These are phyloP conservation scores for Agrenia bidenticulata DNA, from an alignment of 2,888 invertebrate species.

Conservation along the genomic window DNA sequence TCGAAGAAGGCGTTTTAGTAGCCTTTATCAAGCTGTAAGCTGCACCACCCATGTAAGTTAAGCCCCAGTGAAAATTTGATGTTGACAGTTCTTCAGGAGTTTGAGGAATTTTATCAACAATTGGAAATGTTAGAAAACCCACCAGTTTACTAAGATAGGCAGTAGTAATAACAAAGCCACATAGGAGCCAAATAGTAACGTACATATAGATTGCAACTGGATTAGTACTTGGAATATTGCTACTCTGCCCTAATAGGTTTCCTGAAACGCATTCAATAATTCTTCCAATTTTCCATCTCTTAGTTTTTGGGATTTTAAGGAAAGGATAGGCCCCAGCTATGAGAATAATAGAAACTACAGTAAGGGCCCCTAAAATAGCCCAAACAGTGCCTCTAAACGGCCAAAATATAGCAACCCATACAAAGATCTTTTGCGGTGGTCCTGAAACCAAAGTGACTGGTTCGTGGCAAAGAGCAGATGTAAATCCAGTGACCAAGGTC, in stretches of 20 bases:
- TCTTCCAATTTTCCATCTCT: too few species aligned
- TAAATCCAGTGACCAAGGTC: constrained; percentile 21
- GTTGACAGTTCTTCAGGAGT: constrained; percentile 23
- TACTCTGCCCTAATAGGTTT: too few species aligned
- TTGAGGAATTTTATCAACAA: constrained; percentile 11
- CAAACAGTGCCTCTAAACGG: neutral
- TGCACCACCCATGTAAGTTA: constrained; percentile 28
- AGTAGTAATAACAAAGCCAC: constrained; percentile 9
- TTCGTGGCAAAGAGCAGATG: constrained; percentile 23
- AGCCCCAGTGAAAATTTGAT: constrained; percentile 15
- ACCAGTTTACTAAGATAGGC: constrained; percentile 30
- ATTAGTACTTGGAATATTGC: too few species aligned
- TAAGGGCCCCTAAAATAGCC: too few species aligned
- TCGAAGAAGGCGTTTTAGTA: constrained; percentile 26
- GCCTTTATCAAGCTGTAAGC: constrained; percentile 21
- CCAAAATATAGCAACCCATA: neutral
- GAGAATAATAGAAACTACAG: too few species aligned
- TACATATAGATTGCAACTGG: neutral
- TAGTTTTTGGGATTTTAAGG: too few species aligned
- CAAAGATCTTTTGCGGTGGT: neutral
- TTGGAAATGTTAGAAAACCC: constrained; percentile 24
- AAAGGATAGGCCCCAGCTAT: too few species aligned
- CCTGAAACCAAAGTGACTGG: neutral
- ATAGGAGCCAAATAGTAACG: constrained; percentile 20
- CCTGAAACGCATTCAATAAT: too few species aligned